These are phyloP conservation scores for Lamellibrachia columna DNA, from an alignment of 2,888 invertebrate genomes.

Conservation along the genomic window DNA sequence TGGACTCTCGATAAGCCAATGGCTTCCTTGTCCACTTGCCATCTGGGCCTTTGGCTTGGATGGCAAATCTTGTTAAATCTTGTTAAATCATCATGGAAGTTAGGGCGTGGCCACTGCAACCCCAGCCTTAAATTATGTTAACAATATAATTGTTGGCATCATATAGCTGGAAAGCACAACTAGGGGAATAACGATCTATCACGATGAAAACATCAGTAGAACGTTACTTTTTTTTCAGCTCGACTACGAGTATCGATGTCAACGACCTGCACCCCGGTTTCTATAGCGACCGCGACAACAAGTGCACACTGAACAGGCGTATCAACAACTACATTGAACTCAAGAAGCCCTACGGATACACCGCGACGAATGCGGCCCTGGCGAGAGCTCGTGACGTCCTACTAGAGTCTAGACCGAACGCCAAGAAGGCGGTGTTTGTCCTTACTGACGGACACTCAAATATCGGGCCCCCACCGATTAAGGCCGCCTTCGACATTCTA, in stretches of 20 bases:
- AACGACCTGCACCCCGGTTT: constrained; percentile 41
- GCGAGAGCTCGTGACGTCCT: constrained; percentile 37
- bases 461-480: constrained; percentile 48
- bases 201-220: neutral
- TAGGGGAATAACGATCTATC: neutral
- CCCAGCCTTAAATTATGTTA: neutral
- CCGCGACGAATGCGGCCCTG: constrained; percentile 46
- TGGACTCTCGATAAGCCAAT: no score
- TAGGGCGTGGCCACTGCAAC: neutral
- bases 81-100: neutral
- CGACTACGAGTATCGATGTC: constrained; percentile 43
- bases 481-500: constrained; percentile 45
- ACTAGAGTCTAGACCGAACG: constrained; percentile 32
- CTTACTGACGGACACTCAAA: constrained; percentile 51
- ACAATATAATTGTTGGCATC: neutral
- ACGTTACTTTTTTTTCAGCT: constrained; percentile 32
- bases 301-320: constrained; percentile 42
- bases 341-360: constrained; percentile 45
- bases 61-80: no score
- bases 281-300: constrained; percentile 38
- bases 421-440: constrained; percentile 45
- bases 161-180: neutral
- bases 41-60: no score
- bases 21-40: no score
- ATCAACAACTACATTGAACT: constrained; percentile 26